These are phyloP conservation scores for Suricata suricatta DNA, from an alignment of 2,113 vertebrate species.

Conservation along the genomic window DNA sequence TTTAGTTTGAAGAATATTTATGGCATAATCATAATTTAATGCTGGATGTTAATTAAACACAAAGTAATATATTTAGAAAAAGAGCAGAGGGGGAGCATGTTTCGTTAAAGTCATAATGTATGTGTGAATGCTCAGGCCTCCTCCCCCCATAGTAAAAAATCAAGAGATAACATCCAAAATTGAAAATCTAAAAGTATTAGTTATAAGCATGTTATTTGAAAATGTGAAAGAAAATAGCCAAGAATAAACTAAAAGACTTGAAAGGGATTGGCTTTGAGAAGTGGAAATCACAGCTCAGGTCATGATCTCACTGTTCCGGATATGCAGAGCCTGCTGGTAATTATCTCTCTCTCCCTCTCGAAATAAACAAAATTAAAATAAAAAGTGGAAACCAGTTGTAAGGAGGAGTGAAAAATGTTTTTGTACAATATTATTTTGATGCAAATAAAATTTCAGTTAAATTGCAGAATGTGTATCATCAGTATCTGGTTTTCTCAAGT, in stretches of 20 bases:
- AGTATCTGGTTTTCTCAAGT: not conserved
- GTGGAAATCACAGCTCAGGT: not conserved
- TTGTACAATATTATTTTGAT: too few species aligned
- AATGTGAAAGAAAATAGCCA: not conserved
- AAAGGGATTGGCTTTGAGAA: not conserved
- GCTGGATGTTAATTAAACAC: constrained; percentile 13
- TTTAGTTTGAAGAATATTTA: constrained; percentile 59
- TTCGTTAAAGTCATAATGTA: not conserved
- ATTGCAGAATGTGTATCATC: not conserved
- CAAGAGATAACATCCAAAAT: not conserved
- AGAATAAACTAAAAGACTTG: not conserved
- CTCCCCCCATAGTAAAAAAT: not conserved
- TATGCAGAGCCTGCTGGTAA: too few species aligned
- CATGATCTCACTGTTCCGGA: too few species aligned
- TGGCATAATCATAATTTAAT: not conserved
- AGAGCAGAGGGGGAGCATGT: not conserved
- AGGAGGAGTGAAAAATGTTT: not conserved
- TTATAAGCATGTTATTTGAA: not conserved
- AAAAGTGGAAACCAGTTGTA: not conserved
- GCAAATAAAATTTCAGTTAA: not conserved
- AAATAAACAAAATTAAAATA: too few species aligned
- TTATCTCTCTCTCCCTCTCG: too few species aligned
- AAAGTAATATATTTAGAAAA: not conserved
- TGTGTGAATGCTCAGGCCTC: not conserved
- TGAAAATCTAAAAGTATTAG: not conserved